phyloP scores from a whole-genome alignment of 2,113 vertebrate species.

The Pardalotus punctatus region DNA sequence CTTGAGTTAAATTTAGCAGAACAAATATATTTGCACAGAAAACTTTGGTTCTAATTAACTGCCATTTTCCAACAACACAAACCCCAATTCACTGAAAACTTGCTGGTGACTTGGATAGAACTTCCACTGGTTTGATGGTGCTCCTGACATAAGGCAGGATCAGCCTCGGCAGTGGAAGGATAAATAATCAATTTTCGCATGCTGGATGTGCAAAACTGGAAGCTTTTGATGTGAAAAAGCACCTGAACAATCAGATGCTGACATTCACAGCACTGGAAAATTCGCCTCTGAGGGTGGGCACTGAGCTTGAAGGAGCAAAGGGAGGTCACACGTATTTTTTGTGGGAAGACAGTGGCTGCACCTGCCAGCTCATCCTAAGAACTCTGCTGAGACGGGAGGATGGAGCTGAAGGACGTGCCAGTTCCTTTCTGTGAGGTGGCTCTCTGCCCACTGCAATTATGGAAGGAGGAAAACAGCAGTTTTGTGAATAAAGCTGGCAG shows the following conservation, averaged over 20 bases:
- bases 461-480: conserved; percentile 22
- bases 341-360: background rate
- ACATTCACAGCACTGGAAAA: background rate
- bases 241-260: background rate
- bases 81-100: background rate
- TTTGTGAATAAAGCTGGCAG: conserved; percentile 39
- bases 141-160: conserved; percentile 40
- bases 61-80: conserved; percentile 33
- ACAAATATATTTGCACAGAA: background rate
- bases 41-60: conserved; percentile 27
- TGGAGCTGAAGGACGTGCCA: background rate
- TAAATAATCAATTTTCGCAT: conserved; percentile 28
- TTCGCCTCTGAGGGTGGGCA: background rate
- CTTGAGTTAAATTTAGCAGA: conserved; percentile 49
- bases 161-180: background rate
- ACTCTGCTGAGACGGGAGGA: background rate
- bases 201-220: background rate
- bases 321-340: background rate
- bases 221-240: conserved; percentile 28
- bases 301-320: background rate
- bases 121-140: background rate
- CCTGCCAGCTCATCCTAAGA: conserved; percentile 24
- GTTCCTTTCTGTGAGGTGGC: conserved; percentile 23
- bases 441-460: conserved; percentile 27
- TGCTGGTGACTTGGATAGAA: background rate